Base-by-base conservation (phyloP, 2,113 vertebrate species). In the Burhinus oedicnemus region DNA sequence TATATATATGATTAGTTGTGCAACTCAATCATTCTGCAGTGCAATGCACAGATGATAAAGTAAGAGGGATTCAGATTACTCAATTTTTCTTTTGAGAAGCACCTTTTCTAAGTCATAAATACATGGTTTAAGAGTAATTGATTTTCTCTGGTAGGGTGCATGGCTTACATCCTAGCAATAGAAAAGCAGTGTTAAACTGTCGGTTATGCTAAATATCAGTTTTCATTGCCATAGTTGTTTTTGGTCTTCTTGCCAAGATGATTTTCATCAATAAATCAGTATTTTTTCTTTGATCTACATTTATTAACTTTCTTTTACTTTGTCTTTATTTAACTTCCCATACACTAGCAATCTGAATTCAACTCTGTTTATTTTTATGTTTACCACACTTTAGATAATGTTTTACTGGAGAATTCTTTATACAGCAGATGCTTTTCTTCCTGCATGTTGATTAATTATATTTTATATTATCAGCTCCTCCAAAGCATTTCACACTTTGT, bases 401-500 rank as follows among this genome's bases (percentile, higher is more conserved):
- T 91, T 93, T 70, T 65, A 84, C 21, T 72, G 45, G 34, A n/a
- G 34, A 72, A 11, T 26, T 66, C 86, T 88, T 36, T 55, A 30
- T 8, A 42, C 11, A 72, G 61, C 34, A 87, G 72, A 68, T 52
- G 30, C 5, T 92, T 94, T 87, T 80, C 65, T n/a, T 66, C 27
- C 87, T 72, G 34, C 49, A 18, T 72, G 89, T 76, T 84, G 87
- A 83, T 96, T 95, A 96, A 95, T 87, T 34, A 49, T 69, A 62
- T 82, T 92, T 89, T 47, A 32, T 58, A 61, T 57, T 72, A 85
- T 76, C 45, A 76, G 47, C 40, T 87, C 19, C 54, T 27, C 3
- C 65, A 54, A 51, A 92, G 69, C 69, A 78, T 82, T 95, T 96
- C 80, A 93, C 51, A 84, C 52, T 95, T 78, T 12, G 16, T 52